Percentiles rank a stretch among this genome's conserved stretches.
Evolutionary conservation across 2,888 invertebrate genomes (phyloP).

Genomic region (Tricholauxania praeusta): DNA sequence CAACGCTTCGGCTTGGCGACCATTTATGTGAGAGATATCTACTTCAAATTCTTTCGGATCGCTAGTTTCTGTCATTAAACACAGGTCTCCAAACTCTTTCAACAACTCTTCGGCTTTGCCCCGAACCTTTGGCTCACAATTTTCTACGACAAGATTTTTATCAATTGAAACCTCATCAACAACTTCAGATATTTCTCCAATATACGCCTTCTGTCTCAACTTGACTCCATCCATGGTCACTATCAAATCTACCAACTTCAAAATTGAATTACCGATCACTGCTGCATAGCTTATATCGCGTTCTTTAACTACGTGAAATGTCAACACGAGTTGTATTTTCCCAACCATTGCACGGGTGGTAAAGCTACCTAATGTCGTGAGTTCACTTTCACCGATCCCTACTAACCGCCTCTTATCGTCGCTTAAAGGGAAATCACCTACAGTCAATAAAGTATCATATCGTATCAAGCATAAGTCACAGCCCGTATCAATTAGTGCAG

Average conservation of each 20-base stretch:
- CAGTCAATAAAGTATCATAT: too few species aligned
- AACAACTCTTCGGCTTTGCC: neutral
- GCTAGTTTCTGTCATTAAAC: neutral
- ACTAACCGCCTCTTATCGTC: constrained; percentile 12
- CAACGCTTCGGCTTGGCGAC: neutral
- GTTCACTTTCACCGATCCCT: constrained; percentile 24
- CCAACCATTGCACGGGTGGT: neutral
- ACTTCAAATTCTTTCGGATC: neutral
- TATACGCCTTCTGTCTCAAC: constrained; percentile 6
- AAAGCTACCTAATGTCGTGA: constrained; percentile 33
- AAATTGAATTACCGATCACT: constrained; percentile 8
- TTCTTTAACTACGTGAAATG: constrained; percentile 24
- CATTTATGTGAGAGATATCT: neutral
- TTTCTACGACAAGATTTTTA: neutral
- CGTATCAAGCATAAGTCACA: too few species aligned
- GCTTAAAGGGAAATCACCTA: too few species aligned
- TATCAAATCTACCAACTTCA: neutral
- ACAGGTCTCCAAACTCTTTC: constrained; percentile 6
- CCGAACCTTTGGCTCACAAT: neutral
- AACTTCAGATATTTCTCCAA: neutral
- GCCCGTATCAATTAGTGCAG: too few species aligned
- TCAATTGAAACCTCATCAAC: neutral
- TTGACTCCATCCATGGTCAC: neutral
- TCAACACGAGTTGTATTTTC: constrained; percentile 1
- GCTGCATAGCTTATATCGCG: constrained; percentile 25